These are phyloP conservation scores for Pedetes capensis DNA, from an alignment of 2,113 vertebrate species.

Conservation along the genomic window DNA sequence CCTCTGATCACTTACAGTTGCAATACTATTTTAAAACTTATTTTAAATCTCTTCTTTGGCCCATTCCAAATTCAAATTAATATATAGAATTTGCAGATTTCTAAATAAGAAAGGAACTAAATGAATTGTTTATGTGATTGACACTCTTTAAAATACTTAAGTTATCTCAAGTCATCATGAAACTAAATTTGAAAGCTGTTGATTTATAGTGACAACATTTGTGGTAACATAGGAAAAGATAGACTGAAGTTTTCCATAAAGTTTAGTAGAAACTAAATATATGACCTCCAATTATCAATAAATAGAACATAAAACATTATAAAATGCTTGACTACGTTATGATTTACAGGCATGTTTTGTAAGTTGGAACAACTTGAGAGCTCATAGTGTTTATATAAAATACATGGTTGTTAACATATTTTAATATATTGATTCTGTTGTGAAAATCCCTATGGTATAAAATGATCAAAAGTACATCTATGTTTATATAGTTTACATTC, in stretches of 20 bases:
- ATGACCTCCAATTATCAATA: neutral
- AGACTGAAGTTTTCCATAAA: neutral
- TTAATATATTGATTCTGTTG: neutral
- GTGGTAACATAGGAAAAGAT: neutral
- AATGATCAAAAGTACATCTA: neutral
- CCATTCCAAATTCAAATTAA: neutral
- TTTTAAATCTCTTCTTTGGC: neutral
- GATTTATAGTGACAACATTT: neutral
- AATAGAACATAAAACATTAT: neutral
- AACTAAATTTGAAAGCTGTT: neutral
- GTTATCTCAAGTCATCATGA: neutral
- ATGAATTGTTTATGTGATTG: neutral
- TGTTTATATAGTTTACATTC: neutral
- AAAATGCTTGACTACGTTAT: neutral
- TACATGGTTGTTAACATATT: neutral
- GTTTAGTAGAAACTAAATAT: neutral
- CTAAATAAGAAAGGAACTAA: neutral
- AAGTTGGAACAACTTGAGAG: neutral
- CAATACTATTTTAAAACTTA: slow-evolving; percentile 30
- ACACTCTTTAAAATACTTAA: neutral
- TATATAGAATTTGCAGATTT: neutral
- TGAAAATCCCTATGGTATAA: neutral
- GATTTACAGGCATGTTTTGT: neutral
- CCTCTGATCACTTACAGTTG: neutral
- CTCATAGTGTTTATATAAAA: neutral